Base-by-base conservation (phyloP, 2,888 invertebrate species). In the Elgonia sp. region DNA sequence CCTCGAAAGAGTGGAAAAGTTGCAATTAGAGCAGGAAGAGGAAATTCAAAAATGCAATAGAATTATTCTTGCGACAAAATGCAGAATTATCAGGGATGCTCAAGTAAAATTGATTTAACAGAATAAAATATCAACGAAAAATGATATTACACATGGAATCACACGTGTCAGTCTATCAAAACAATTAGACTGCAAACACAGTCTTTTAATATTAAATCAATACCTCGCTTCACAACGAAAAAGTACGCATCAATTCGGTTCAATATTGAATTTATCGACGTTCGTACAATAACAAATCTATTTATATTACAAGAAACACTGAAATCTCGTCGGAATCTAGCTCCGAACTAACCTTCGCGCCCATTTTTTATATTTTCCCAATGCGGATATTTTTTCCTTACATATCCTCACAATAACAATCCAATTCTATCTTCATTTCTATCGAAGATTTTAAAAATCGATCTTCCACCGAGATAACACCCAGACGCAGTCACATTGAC, bases 71-170 rank as follows among this genome's bases (percentile, higher is more conserved):
- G 97, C 97, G 18, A 97, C 97, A 21, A 98, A 98, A 94, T 98
- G 98, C 90, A 96, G 97, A 92, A 97, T 98, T 0, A 97, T 98
- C 67, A 95, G 98, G 20, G 97, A 98, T 93, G 98, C 97, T 0
- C 98, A 98, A 95, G 96, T 98, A 85, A 72, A 50, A 37, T 53
- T 67, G 67, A 77, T 79, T 67, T 57, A 65, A 67, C 65, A 39
- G 55, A 67, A 67, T 37, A 29, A 29, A 46, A 46, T 60, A 46
- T 42, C 42, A 40, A 62, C 73, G 60, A 53, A 77, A 77, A 79
- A 67, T 70, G 14, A 62, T 21, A 50, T 70, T 50, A 62, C 57
- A 42, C 57, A 55, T 29, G 57, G 21, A 57, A 60, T 70, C 69
- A 70, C 80, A 60, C 62, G 62, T 57, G 40, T 57, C 29, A 29